phyloP scores from a whole-genome alignment of 2,888 invertebrate genomes.

The Drosophila fulvimacula region DNA sequence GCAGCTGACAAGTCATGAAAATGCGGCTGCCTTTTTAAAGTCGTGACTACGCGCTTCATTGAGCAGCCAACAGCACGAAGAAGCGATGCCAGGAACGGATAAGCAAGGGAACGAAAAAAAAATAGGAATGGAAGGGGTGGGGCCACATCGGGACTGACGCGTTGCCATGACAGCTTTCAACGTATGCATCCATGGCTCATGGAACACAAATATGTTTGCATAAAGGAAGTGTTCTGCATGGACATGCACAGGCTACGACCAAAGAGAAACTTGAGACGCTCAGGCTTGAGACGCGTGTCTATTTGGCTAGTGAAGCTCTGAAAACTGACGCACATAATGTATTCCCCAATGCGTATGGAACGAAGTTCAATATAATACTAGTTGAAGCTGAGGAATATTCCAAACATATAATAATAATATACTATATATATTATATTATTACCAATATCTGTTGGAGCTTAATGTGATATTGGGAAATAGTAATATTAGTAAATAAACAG shows the following conservation, averaged over 20 bases:
- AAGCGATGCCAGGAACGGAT: not conserved
- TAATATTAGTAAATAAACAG: no score
- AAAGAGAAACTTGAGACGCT: conserved; percentile 1
- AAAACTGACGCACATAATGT: not conserved
- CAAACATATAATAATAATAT: not conserved
- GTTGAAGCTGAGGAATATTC: not conserved
- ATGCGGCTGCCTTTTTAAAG: conserved; percentile 38
- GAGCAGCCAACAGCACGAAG: conserved; percentile 46
- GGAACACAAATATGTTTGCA: conserved; percentile 37
- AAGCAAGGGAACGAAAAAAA: conserved; percentile 9
- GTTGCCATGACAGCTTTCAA: conserved; percentile 7
- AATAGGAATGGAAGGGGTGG: not conserved
- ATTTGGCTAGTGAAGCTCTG: conserved; percentile 20
- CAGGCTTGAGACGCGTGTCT: conserved; percentile 5
- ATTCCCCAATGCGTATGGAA: not conserved
- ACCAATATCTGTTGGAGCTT: no score
- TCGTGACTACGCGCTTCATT: conserved; percentile 68
- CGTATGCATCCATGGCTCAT: conserved; percentile 29
- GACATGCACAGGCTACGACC: conserved; percentile 20
- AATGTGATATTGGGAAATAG: no score
- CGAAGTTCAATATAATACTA: not conserved
- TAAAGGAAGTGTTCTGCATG: conserved; percentile 18
- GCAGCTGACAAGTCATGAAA: conserved; percentile 52
- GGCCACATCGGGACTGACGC: conserved; percentile 3
- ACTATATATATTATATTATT: no score